A percentile compares a stretch with the other conserved stretches of the same genome.
phyloP scores from a whole-genome alignment of 1,140 invertebrate genomes.

The Plectrocnemia conspersa region DNA sequence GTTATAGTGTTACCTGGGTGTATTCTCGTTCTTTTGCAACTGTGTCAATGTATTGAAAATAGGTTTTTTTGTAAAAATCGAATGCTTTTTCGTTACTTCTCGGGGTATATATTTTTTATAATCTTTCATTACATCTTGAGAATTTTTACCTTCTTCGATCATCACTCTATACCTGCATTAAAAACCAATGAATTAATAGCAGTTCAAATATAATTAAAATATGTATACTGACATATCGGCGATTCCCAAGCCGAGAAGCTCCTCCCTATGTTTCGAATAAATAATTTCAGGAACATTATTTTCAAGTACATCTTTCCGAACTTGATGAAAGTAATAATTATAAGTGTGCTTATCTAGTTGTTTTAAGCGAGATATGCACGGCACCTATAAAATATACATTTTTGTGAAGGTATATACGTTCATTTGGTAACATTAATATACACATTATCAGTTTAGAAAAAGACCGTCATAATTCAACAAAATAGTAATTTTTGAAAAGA shows the following conservation, averaged over 20 bases:
- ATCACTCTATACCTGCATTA: conserved; percentile 57
- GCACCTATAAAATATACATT: conserved; percentile 48
- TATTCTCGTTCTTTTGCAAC: conserved; percentile 43
- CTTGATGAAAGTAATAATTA: conserved; percentile 83
- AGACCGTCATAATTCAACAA: no score
- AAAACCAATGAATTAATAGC: conserved; percentile 3
- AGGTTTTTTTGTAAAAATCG: conserved; percentile 69
- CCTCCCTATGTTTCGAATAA: conserved; percentile 67
- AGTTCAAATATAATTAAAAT: conserved; percentile 2
- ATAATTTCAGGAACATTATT: conserved; percentile 73
- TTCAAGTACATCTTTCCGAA: conserved; percentile 69
- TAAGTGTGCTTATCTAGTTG: conserved; percentile 68
- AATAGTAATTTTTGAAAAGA: no score
- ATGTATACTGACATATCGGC: conserved; percentile 69
- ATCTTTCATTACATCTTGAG: conserved; percentile 64
- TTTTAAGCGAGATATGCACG: conserved; percentile 59
- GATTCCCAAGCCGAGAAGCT: conserved; percentile 75
- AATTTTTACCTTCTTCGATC: conserved; percentile 61
- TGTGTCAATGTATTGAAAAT: conserved; percentile 63
- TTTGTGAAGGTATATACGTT: no score
- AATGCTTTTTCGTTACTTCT: conserved; percentile 66
- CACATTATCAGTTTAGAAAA: no score
- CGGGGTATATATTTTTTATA: conserved; percentile 79
- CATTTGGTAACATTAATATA: no score
- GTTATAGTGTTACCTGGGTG: not conserved